phyloP scores from a whole-genome alignment of 1,140 invertebrate species.

The Zaprionus capensis region DNA sequence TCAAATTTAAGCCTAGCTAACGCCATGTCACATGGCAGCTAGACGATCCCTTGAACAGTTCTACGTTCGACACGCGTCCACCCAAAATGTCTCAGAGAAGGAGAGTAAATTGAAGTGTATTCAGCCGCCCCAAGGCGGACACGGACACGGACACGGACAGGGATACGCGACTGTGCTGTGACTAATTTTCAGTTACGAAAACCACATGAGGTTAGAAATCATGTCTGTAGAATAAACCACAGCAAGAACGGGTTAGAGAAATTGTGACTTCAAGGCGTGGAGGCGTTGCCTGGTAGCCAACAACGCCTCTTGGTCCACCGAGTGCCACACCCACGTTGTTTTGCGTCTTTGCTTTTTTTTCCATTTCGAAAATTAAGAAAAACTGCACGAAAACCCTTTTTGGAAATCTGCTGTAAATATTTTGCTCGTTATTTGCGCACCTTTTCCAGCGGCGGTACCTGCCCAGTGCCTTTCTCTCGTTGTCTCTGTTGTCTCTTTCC shows the following conservation, averaged over 20 bases:
- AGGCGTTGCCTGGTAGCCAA: constrained; percentile 42
- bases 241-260: constrained; percentile 5
- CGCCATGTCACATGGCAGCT: neutral
- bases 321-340: constrained; percentile 59
- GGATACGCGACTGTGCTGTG: constrained; percentile 28
- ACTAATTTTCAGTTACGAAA: constrained; percentile 50
- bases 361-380: neutral
- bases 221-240: constrained; percentile 43
- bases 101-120: constrained; percentile 61
- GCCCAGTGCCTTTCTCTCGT: neutral
- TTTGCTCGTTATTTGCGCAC: constrained; percentile 35
- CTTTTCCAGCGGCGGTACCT: neutral
- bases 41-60: constrained; percentile 24
- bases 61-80: constrained; percentile 57
- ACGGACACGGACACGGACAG: constrained; percentile 36
- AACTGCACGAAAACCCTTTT: constrained; percentile 41
- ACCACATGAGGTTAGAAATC: constrained; percentile 63
- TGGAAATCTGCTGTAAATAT: constrained; percentile 52
- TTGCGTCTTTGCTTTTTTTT: constrained; percentile 15
- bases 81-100: constrained; percentile 57
- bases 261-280: neutral
- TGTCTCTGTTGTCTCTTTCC: too few species aligned
- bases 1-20: neutral
- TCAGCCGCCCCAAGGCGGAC: constrained; percentile 29
- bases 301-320: constrained; percentile 48